Conservation (phyloP, 2,113 vertebrate species). For the Festucalex cinctus region DNA sequence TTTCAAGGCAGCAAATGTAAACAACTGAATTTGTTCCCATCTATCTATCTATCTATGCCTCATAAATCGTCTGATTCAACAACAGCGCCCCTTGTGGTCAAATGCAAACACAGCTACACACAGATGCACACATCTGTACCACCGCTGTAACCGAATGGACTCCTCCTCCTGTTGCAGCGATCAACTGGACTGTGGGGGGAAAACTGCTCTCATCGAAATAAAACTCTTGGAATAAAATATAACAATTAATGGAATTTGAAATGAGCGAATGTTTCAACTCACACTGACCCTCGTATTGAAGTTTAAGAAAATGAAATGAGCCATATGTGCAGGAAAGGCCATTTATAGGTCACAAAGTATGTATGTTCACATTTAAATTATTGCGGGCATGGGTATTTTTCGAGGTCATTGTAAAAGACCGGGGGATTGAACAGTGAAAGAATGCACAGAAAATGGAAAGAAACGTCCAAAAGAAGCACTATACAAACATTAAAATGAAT, state of each 20-base stretch:
- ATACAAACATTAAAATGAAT: background rate
- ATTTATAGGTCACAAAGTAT: background rate
- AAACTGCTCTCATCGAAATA: background rate
- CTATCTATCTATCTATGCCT: background rate
- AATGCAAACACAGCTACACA: slow-evolving; percentile 11
- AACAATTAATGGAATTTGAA: too few species aligned
- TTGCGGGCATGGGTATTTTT: background rate
- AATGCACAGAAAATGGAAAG: background rate
- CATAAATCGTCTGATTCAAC: background rate
- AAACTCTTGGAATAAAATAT: background rate
- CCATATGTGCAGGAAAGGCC: background rate
- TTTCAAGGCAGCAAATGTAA: too few species aligned
- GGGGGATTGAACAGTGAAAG: background rate
- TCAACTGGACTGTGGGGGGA: slow-evolving; percentile 3
- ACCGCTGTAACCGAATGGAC: slow-evolving; percentile 23
- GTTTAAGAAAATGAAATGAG: background rate
- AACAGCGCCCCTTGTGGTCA: slow-evolving; percentile 52
- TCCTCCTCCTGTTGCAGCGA: slow-evolving; percentile 20
- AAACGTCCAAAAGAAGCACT: background rate
- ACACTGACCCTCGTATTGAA: background rate
- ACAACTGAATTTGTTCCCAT: too few species aligned
- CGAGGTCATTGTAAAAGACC: background rate
- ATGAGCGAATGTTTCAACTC: too few species aligned
- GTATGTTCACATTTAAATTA: background rate
- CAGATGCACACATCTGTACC: slow-evolving; percentile 74